Evolutionary conservation across 2,888 invertebrate species (phyloP).

Genomic region (Deilephila porcellus): DNA sequence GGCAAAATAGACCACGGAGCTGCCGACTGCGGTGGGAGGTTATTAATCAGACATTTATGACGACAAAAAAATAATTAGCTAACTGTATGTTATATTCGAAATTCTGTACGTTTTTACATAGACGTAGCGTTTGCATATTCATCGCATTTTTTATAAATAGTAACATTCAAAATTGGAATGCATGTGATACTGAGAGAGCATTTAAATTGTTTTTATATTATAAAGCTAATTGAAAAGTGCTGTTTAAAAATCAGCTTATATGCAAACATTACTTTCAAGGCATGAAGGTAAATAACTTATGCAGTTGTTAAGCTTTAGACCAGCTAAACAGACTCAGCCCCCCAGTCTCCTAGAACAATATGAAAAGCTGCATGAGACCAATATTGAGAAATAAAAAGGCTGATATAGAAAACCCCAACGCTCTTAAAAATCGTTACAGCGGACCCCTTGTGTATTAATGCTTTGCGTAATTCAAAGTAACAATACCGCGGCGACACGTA

Average conservation of each 20-base stretch:
- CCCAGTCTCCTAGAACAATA: background rate
- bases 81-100: background rate
- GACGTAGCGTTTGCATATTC: background rate
- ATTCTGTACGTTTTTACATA: background rate
- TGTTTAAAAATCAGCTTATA: too few relatives aligned
- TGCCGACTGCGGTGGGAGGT: background rate
- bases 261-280: too few relatives aligned
- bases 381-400: background rate
- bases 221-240: too few relatives aligned
- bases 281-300: too few relatives aligned
- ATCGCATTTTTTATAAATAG: too few relatives aligned
- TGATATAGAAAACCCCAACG: background rate
- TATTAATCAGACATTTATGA: conserved; percentile 12
- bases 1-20: conserved; percentile 11
- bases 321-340: too few relatives aligned
- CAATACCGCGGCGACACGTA: conserved; percentile 17
- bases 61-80: conserved; percentile 16
- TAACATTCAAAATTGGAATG: too few relatives aligned
- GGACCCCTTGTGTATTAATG: background rate
- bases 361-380: background rate
- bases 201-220: too few relatives aligned
- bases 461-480: conserved; percentile 26
- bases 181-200: too few relatives aligned
- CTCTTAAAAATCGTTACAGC: conserved; percentile 22
- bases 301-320: too few relatives aligned